Evolutionary conservation across 2,888 invertebrate species (phyloP).

Genomic region (Ectemnius cavifrons): DNA sequence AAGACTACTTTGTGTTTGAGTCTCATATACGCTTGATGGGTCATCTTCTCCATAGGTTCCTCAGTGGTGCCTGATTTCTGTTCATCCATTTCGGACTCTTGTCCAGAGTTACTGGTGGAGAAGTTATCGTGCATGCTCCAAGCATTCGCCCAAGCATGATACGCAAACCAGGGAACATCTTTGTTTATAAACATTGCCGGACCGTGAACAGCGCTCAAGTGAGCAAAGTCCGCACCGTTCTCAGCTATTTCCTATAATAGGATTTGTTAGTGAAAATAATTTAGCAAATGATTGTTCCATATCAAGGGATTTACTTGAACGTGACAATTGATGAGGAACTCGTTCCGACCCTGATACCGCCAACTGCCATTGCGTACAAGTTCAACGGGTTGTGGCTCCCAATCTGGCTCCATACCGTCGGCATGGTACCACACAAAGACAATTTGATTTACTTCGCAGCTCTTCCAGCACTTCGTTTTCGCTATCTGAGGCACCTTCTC

Average conservation of each 20-base stretch:
- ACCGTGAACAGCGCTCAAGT: constrained; percentile 88
- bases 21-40: constrained; percentile 83
- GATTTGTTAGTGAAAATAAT: neutral
- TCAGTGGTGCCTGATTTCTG: neutral
- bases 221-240: constrained; percentile 92
- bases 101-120: neutral
- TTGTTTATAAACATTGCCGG: constrained; percentile 76
- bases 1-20: constrained; percentile 84
- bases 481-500: constrained; percentile 85
- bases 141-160: constrained; percentile 78
- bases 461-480: constrained; percentile 84
- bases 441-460: constrained; percentile 85
- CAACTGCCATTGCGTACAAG: constrained; percentile 81
- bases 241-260: constrained; percentile 89
- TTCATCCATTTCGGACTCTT: neutral
- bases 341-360: constrained; percentile 87
- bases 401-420: constrained; percentile 84
- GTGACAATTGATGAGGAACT: constrained; percentile 87
- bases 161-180: constrained; percentile 56
- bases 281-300: neutral
- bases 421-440: constrained; percentile 92
- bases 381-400: constrained; percentile 82
- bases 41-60: constrained; percentile 46
- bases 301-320: constrained; percentile 81
- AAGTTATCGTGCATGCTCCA: constrained; percentile 73